Percentiles rank a stretch among this genome's conserved stretches.
Conservation (phyloP, 1,140 invertebrate species). For the Atta cephalotes region DNA sequence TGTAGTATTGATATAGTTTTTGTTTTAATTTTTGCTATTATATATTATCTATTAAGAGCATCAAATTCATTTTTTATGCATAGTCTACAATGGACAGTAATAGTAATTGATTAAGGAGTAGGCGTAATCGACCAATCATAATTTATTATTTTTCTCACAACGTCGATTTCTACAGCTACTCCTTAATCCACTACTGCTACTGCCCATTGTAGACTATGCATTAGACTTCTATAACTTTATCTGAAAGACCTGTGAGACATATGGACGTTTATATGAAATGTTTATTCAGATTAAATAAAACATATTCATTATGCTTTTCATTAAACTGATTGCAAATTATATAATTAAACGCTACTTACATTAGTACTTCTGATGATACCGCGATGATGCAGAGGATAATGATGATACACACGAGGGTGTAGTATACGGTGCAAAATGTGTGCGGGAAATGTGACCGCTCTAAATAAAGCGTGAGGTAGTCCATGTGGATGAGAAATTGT, state of each 20-base stretch:
- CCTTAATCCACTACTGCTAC: no score
- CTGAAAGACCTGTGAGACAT: neutral
- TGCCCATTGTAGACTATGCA: no score
- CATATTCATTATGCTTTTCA: neutral
- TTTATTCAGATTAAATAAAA: neutral
- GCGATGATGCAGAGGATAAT: neutral
- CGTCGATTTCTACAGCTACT: no score
- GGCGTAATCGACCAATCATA: no score
- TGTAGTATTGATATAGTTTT: neutral
- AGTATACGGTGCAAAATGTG: conserved; percentile 24
- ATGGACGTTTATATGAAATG: neutral
- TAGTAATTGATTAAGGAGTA: no score
- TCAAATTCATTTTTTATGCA: neutral
- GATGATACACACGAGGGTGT: neutral
- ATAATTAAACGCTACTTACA: conserved; percentile 59
- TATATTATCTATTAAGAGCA: neutral
- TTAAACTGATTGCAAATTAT: neutral
- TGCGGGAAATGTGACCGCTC: conserved; percentile 10
- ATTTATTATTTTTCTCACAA: no score
- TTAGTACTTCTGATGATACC: conserved; percentile 11
- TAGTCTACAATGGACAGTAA: no score
- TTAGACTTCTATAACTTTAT: neutral
- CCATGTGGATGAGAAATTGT: neutral
- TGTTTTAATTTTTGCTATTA: conserved; percentile 6
- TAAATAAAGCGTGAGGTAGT: neutral